These are phyloP conservation scores for Lagopus leucura DNA, from an alignment of 2,113 vertebrate genomes.

Conservation along the genomic window DNA sequence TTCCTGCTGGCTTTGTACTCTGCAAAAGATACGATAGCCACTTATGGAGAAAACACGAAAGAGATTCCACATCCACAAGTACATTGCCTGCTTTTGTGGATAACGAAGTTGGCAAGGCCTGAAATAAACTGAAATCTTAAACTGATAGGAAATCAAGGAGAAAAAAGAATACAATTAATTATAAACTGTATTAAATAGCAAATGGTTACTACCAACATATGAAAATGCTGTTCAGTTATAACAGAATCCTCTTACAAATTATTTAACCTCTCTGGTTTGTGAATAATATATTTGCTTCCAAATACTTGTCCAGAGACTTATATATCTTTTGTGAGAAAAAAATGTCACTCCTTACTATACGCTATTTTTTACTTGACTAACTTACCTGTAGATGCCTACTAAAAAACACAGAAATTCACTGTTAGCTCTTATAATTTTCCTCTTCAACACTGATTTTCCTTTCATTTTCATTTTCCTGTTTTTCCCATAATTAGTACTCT, in stretches of 20 bases:
- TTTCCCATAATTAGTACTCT: not conserved
- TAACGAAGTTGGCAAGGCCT: not conserved
- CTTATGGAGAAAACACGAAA: not conserved
- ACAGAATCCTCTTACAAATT: not conserved
- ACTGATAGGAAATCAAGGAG: not conserved
- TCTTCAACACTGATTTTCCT: not conserved
- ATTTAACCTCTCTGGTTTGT: not conserved
- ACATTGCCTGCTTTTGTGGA: not conserved
- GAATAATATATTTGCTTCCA: slow-evolving; percentile 6
- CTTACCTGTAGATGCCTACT: not conserved
- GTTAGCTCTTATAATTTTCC: not conserved
- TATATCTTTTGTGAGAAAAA: not conserved
- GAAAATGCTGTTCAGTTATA: not conserved
- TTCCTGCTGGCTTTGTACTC: not conserved
- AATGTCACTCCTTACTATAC: not conserved
- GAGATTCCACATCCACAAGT: not conserved
- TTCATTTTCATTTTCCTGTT: not conserved
- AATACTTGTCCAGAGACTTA: not conserved
- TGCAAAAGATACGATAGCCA: not conserved
- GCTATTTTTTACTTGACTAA: not conserved
- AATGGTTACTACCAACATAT: not conserved
- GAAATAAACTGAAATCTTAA: not conserved
- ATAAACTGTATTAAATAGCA: not conserved
- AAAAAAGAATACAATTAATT: not conserved
- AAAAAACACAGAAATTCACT: slow-evolving; percentile 7